Conservation (phyloP, 1,140 invertebrate species). For the Leucophenga varia region DNA sequence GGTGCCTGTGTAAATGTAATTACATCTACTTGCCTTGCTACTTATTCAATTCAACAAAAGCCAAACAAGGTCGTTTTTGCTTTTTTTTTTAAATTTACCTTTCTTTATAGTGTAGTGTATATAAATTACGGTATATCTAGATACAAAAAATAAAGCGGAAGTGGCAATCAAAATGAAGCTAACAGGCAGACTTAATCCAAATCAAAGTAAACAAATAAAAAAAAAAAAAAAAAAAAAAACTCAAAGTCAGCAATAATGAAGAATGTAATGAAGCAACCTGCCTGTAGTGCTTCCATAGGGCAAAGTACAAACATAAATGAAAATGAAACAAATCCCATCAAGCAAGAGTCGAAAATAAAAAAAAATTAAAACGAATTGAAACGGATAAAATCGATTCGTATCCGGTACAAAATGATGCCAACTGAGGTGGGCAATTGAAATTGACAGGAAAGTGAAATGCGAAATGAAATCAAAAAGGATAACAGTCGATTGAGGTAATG, state of each 20-base stretch:
- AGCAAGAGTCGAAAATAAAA: conserved; percentile 13
- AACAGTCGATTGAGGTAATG: no score
- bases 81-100: no score
- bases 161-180: conserved; percentile 40
- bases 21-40: no score
- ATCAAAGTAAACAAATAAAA: conserved; percentile 27
- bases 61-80: no score
- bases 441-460: conserved; percentile 28
- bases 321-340: no score
- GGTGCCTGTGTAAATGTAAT: conserved; percentile 2
- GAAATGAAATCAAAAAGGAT: conserved; percentile 25
- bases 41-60: no score
- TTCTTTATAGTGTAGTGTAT: no score
- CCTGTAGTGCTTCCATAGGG: no score
- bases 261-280: no score
- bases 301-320: no score
- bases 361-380: background rate
- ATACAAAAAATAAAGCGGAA: conserved; percentile 10
- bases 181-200: conserved; percentile 41
- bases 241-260: no score
- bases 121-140: conserved; percentile 12
- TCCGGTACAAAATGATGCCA: background rate
- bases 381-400: background rate
- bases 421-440: conserved; percentile 23
- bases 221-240: no score